A percentile compares a stretch with the other conserved stretches of the same genome.
Evolutionary conservation across 2,797 vertebrate species (phyloP).

Genomic region (Dromococcyx pavoninus): DNA sequence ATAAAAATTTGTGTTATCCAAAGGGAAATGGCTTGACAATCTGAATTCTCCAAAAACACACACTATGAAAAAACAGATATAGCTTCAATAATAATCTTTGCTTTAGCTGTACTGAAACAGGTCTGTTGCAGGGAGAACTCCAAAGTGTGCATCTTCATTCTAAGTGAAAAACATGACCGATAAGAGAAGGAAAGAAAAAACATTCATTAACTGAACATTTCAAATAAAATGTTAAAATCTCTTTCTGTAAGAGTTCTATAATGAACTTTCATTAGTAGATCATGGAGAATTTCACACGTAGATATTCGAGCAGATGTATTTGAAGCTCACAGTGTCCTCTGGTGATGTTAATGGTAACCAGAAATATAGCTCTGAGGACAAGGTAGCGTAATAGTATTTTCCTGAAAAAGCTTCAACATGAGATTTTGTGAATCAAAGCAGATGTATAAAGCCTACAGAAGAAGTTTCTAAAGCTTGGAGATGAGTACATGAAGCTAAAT

Average conservation of each 20-base stretch:
- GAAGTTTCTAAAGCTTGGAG: not conserved
- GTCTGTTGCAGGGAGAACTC: not conserved
- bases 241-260: not conserved
- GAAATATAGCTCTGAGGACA: not conserved
- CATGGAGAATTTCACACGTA: not conserved
- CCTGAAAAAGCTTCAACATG: not conserved
- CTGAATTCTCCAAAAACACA: not conserved
- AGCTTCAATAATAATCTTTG: not conserved
- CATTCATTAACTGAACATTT: not conserved
- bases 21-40: not conserved
- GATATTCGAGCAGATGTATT: not conserved
- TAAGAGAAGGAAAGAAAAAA: not conserved
- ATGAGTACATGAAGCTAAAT: not conserved
- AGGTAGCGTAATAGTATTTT: not conserved
- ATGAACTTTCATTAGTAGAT: not conserved
- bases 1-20: not conserved
- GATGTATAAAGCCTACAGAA: not conserved
- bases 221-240: not conserved
- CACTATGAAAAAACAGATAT: not conserved
- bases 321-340: not conserved
- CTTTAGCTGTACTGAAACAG: not conserved
- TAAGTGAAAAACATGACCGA: not conserved
- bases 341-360: not conserved
- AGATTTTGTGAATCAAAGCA: not conserved
- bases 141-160: not conserved